Evolutionary conservation across 2,888 invertebrate genomes (phyloP).

Genomic region (Schizaphis graminum): DNA sequence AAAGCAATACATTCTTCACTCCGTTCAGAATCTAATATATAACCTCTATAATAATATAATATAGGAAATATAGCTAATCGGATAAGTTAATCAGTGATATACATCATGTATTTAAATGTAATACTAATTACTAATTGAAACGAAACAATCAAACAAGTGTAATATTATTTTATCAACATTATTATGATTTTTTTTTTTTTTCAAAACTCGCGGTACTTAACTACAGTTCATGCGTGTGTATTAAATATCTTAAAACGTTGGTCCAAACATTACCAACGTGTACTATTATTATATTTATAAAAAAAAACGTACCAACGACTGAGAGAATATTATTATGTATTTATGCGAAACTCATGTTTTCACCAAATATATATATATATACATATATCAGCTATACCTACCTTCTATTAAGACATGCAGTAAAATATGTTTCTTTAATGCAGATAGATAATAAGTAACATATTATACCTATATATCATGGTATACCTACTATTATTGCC

Average conservation of each 20-base stretch:
- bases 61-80: background rate
- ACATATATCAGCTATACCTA: too few relatives aligned
- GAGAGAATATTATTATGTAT: background rate
- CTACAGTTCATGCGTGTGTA: background rate
- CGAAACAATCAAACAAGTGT: background rate
- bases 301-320: background rate
- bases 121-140: background rate
- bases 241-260: background rate
- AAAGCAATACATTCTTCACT: too few relatives aligned
- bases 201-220: background rate
- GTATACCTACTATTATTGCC: background rate
- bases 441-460: background rate
- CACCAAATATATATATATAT: background rate
- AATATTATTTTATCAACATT: background rate
- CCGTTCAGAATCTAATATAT: too few relatives aligned
- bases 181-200: background rate
- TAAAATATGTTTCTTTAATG: background rate
- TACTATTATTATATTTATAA: background rate
- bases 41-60: background rate
- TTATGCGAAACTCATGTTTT: background rate
- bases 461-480: background rate
- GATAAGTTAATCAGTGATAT: background rate
- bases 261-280: background rate
- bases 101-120: background rate
- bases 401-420: too few relatives aligned